Percentiles rank a stretch among this genome's conserved stretches.
These are phyloP conservation scores for Diceros bicornis DNA, from an alignment of 2,797 vertebrate genomes.

Conservation along the genomic window DNA sequence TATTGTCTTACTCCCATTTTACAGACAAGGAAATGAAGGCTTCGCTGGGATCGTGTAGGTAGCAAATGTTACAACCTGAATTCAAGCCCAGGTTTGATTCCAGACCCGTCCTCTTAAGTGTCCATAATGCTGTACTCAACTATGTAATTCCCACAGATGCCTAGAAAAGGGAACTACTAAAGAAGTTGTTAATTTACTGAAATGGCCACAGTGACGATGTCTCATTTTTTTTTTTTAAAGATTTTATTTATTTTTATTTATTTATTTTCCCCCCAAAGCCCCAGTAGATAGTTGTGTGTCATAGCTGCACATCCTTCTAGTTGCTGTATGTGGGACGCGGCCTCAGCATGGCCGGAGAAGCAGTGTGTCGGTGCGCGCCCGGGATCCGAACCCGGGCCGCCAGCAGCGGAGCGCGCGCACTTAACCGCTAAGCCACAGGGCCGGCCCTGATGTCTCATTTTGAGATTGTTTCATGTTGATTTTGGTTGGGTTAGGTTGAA, in stretches of 20 bases:
- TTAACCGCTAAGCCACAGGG: too few species aligned
- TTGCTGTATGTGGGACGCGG: too few species aligned
- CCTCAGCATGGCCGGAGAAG: too few species aligned
- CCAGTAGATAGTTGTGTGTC: too few species aligned
- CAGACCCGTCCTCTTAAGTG: not conserved
- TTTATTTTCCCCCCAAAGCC: too few species aligned
- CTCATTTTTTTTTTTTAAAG: too few species aligned
- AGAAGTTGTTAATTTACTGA: constrained; percentile 78
- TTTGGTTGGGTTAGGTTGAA: constrained; percentile 65
- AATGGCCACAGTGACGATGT: constrained; percentile 33
- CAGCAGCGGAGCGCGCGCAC: too few species aligned
- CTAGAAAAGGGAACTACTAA: constrained; percentile 66
- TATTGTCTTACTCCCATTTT: constrained; percentile 39
- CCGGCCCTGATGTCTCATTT: constrained; percentile 21
- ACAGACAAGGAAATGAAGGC: constrained; percentile 39
- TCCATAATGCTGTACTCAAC: constrained; percentile 70
- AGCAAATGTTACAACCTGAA: not conserved
- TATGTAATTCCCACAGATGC: constrained; percentile 73
- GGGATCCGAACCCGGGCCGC: too few species aligned
- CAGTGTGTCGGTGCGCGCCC: too few species aligned
- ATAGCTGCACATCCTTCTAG: too few species aligned
- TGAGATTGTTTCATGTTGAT: constrained; percentile 53
- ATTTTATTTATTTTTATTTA: too few species aligned
- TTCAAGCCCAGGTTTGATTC: constrained; percentile 50
- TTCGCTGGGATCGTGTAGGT: constrained; percentile 1